Conservation (phyloP, 2,888 invertebrate genomes). For the Gymnocheta viridis region DNA sequence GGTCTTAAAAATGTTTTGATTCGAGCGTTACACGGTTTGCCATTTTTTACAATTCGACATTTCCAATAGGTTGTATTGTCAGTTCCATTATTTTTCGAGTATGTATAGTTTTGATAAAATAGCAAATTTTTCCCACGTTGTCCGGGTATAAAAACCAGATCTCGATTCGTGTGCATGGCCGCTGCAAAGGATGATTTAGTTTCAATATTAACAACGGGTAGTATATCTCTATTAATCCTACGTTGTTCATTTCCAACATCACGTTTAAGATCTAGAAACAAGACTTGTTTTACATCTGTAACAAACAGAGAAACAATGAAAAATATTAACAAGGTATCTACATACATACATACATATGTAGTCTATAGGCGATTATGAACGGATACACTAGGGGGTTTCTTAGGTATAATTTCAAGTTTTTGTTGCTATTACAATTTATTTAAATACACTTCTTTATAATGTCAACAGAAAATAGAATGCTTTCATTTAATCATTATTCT, state of each 20-base stretch:
- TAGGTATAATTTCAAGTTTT: background rate
- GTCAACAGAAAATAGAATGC: background rate
- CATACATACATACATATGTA: background rate
- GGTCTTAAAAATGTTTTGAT: conserved; percentile 76
- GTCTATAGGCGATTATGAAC: background rate
- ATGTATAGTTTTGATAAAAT: conserved; percentile 78
- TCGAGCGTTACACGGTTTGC: conserved; percentile 78
- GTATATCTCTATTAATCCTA: conserved; percentile 8
- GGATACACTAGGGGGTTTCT: background rate
- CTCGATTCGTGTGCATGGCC: conserved; percentile 69
- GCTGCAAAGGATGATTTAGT: conserved; percentile 59
- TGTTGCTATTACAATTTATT: background rate
- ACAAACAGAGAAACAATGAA: conserved; percentile 14
- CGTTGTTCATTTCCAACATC: conserved; percentile 13
- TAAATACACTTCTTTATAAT: background rate
- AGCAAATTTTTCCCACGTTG: conserved; percentile 80
- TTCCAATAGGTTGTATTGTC: conserved; percentile 80
- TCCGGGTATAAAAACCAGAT: conserved; percentile 78
- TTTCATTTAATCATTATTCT: background rate
- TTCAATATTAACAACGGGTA: conserved; percentile 59
- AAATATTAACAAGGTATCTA: background rate
- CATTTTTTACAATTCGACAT: conserved; percentile 78
- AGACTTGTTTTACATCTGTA: conserved; percentile 25
- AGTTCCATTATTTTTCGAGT: conserved; percentile 79
- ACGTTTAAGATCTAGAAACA: conserved; percentile 9